Conservation (phyloP, 2,113 vertebrate species). For the Protobothrops mucrosquamatus region DNA sequence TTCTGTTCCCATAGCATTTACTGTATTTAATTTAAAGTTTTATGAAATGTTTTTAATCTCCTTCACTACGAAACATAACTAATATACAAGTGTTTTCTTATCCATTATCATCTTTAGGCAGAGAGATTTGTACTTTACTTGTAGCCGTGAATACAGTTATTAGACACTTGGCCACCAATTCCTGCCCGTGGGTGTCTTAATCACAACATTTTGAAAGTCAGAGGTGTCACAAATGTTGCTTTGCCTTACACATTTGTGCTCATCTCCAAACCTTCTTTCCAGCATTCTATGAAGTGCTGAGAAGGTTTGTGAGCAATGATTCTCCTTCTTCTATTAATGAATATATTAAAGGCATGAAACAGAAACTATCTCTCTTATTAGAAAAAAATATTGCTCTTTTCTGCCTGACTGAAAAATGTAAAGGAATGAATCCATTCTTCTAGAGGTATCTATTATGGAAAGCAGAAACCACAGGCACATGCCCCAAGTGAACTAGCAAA, state of each 20-base stretch:
- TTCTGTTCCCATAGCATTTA: slow-evolving; percentile 9
- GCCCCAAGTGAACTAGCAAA: background rate
- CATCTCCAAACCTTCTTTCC: background rate
- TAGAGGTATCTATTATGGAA: background rate
- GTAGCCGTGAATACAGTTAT: background rate
- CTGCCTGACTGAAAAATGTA: background rate
- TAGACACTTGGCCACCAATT: background rate
- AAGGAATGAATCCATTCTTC: background rate
- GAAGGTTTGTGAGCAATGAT: background rate
- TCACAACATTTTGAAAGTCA: background rate
- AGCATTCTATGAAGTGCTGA: background rate
- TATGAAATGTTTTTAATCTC: background rate
- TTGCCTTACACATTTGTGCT: background rate
- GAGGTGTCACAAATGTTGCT: background rate
- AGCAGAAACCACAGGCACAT: background rate
- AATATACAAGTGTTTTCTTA: background rate
- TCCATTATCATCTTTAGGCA: slow-evolving; percentile 5
- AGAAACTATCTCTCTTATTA: background rate
- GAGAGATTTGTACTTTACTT: background rate
- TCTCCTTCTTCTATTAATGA: background rate
- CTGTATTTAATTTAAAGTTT: background rate
- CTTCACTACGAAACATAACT: no score
- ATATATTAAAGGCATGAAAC: background rate
- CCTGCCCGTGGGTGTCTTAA: background rate
- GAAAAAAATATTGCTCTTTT: background rate